Evolutionary conservation across 2,113 vertebrate genomes (phyloP).

Genomic region (Pluvianellus socialis): DNA sequence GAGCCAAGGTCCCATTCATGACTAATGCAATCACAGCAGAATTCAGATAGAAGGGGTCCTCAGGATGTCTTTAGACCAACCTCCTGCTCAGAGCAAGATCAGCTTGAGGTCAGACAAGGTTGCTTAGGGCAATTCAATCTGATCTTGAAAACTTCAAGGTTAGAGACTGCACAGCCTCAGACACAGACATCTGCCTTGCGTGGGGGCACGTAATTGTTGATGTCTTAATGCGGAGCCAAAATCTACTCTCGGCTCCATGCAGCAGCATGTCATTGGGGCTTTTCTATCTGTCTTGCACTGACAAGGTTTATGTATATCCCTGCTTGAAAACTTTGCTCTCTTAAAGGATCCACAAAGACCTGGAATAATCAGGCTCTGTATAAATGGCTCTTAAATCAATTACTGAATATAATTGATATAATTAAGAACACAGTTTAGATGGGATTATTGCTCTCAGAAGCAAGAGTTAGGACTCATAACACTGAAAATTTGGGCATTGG

Average conservation of each 20-base stretch:
- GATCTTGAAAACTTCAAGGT: not conserved
- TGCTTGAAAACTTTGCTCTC: not conserved
- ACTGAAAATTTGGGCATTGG: not conserved
- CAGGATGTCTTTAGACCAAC: not conserved
- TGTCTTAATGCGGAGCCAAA: not conserved
- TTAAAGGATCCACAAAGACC: not conserved
- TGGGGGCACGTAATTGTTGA: fast-evolving
- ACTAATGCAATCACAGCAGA: not conserved
- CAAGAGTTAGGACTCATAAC: not conserved
- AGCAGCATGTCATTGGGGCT: not conserved
- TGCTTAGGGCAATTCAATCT: not conserved
- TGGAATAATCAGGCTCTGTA: not conserved
- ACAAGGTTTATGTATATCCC: not conserved
- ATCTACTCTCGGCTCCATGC: not conserved
- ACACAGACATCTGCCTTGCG: not conserved
- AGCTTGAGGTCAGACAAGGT: not conserved
- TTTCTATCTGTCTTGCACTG: not conserved
- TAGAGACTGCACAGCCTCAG: not conserved
- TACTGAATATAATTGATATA: conserved; percentile 11
- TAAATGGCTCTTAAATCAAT: conserved; percentile 10
- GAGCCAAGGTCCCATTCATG: not conserved
- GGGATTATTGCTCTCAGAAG: not conserved
- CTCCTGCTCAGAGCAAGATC: not conserved
- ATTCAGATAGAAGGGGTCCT: not conserved
- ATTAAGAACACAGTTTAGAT: not conserved